A percentile compares a stretch with the other conserved stretches of the same genome.
phyloP scores from a whole-genome alignment of 2,888 invertebrate species.

The Drosophila pseudotalamancana region DNA sequence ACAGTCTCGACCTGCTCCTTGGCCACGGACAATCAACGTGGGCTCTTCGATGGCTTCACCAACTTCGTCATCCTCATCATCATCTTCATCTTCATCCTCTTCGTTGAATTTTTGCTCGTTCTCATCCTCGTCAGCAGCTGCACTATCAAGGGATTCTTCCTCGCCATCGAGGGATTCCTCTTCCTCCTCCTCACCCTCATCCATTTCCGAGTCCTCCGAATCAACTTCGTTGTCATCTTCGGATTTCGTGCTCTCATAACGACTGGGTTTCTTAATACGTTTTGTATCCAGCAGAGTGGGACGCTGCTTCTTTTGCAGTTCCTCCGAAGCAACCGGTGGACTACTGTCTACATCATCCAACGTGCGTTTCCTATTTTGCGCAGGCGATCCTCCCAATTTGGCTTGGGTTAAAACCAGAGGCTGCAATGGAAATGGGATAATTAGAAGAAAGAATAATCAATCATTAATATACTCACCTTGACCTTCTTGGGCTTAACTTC shows the following conservation, averaged over 20 bases:
- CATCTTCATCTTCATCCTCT: constrained; percentile 69
- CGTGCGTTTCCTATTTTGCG: constrained; percentile 69
- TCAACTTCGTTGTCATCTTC: constrained; percentile 76
- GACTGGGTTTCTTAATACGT: constrained; percentile 79
- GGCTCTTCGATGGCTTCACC: constrained; percentile 91
- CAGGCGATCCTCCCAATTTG: constrained; percentile 63
- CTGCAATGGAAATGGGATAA: constrained; percentile 46
- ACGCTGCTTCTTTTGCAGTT: constrained; percentile 75
- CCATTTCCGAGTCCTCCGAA: constrained; percentile 62
- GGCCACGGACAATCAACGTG: constrained; percentile 88
- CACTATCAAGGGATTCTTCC: constrained; percentile 80
- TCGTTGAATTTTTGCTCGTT: constrained; percentile 56
- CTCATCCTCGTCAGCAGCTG: constrained; percentile 81
- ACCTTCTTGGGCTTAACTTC: constrained; percentile 68
- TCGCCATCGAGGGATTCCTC: constrained; percentile 69
- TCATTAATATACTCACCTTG: constrained; percentile 66
- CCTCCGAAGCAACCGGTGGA: constrained; percentile 49
- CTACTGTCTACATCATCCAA: constrained; percentile 66
- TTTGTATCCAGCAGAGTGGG: constrained; percentile 81
- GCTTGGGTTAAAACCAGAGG: constrained; percentile 81
- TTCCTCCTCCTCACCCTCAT: constrained; percentile 66
- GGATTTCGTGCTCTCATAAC: constrained; percentile 80
- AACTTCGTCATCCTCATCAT: constrained; percentile 79
- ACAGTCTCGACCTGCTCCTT: constrained; percentile 89
- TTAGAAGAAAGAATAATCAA: neutral